These are phyloP conservation scores for Macroramphosus scolopax DNA, from an alignment of 2,797 vertebrate genomes.

Conservation along the genomic window DNA sequence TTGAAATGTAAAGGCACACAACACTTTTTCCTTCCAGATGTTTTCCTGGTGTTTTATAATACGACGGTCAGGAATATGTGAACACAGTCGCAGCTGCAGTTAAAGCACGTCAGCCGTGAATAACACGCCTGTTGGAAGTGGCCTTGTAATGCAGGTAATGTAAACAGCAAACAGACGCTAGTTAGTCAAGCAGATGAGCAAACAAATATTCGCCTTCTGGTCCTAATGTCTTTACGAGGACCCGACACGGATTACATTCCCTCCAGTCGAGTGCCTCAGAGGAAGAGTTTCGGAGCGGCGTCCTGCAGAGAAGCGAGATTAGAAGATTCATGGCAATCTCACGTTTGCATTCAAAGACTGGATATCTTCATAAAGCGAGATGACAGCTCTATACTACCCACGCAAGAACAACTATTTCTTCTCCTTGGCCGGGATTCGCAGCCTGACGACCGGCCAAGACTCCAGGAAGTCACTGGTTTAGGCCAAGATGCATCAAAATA, in stretches of 20 bases:
- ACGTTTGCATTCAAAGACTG: too few species aligned
- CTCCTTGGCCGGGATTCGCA: background rate
- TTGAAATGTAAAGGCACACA: too few species aligned
- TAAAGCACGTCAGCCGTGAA: conserved; percentile 5
- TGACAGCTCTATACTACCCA: background rate
- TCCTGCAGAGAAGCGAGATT: too few species aligned
- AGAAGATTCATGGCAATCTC: too few species aligned
- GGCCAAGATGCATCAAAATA: too few species aligned
- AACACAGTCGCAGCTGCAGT: conserved; percentile 7
- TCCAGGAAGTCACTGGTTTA: background rate
- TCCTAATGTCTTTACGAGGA: conserved; percentile 4
- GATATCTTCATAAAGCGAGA: background rate
- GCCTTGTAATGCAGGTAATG: conserved; percentile 40
- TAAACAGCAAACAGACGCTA: conserved; percentile 53
- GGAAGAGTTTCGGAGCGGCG: background rate
- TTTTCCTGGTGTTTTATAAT: too few species aligned
- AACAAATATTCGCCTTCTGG: conserved; percentile 4
- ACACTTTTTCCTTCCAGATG: too few species aligned
- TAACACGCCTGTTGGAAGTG: conserved; percentile 15
- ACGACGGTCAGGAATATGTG: too few species aligned
- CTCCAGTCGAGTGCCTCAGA: background rate
- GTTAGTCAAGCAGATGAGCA: conserved; percentile 53
- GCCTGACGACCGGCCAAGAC: background rate
- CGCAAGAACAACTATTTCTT: too few species aligned
- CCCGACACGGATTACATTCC: background rate